Conservation (phyloP, 2,797 vertebrate genomes). For the Sandelia bainsii region DNA sequence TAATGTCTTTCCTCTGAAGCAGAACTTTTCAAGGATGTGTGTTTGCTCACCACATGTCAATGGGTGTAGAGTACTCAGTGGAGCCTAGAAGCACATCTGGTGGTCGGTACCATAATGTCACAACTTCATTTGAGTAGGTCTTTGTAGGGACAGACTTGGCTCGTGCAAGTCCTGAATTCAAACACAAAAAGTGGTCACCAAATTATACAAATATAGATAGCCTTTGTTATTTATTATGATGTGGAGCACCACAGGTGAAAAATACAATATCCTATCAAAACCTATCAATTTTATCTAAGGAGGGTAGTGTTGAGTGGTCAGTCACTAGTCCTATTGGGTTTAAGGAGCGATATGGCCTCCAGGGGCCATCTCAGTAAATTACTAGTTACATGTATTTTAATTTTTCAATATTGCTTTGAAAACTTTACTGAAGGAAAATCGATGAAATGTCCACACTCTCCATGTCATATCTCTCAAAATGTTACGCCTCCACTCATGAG, state of each 20-base stretch:
- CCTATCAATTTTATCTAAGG: background rate
- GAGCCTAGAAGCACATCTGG: conserved; percentile 88
- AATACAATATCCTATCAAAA: background rate
- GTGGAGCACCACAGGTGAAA: background rate
- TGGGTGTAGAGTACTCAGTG: conserved; percentile 87
- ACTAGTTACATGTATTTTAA: background rate
- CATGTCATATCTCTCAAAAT: background rate
- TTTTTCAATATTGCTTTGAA: background rate
- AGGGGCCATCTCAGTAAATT: background rate
- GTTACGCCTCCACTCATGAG: background rate
- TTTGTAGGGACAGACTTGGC: conserved; percentile 87
- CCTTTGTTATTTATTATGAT: background rate
- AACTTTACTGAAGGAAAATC: background rate
- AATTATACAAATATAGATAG: background rate
- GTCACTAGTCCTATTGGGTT: background rate
- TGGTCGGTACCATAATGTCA: conserved; percentile 88
- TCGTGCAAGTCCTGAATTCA: conserved; percentile 82
- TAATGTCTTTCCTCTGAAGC: background rate
- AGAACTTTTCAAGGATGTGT: background rate
- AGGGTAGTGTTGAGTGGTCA: conserved; percentile 47
- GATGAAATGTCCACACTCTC: background rate
- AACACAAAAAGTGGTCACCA: conserved; percentile 19
- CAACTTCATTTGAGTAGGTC: conserved; percentile 86
- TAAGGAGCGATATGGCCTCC: background rate
- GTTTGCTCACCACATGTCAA: conserved; percentile 87